A percentile compares a stretch with the other conserved stretches of the same genome.
These are phyloP conservation scores for Connochaetes taurinus DNA, from an alignment of 2,113 vertebrate species.

Conservation along the genomic window DNA sequence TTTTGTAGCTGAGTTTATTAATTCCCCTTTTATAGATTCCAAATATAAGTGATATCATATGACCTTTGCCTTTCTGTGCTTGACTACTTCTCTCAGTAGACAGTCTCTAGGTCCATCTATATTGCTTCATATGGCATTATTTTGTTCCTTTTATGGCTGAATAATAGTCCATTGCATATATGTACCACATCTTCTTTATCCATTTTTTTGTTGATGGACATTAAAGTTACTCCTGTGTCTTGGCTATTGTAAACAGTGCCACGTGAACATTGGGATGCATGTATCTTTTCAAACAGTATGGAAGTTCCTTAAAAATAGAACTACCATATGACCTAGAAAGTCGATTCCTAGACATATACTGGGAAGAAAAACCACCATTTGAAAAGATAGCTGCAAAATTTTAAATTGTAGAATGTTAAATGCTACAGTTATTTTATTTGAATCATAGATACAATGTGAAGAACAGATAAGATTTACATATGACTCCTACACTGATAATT, in stretches of 20 bases:
- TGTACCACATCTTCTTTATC: neutral
- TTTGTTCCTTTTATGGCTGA: neutral
- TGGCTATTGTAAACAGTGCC: neutral
- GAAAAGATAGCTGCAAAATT: neutral
- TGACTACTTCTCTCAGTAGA: neutral
- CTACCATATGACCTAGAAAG: neutral
- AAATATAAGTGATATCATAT: neutral
- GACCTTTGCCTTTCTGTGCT: neutral
- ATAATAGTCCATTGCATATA: neutral
- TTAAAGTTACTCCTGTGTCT: neutral
- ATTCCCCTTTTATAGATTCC: neutral
- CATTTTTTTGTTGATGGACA: neutral
- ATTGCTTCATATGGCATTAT: neutral
- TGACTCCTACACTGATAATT: neutral
- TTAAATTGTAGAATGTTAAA: neutral
- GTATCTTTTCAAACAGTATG: neutral
- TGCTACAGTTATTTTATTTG: neutral
- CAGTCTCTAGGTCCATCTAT: neutral
- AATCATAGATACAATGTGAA: neutral
- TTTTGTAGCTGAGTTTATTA: neutral
- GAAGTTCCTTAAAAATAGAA: neutral
- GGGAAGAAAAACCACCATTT: neutral
- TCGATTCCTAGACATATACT: neutral
- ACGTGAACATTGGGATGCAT: neutral
- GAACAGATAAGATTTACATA: neutral